phyloP scores from a whole-genome alignment of 2,888 invertebrate genomes.

The Glaucopsyche alexis region DNA sequence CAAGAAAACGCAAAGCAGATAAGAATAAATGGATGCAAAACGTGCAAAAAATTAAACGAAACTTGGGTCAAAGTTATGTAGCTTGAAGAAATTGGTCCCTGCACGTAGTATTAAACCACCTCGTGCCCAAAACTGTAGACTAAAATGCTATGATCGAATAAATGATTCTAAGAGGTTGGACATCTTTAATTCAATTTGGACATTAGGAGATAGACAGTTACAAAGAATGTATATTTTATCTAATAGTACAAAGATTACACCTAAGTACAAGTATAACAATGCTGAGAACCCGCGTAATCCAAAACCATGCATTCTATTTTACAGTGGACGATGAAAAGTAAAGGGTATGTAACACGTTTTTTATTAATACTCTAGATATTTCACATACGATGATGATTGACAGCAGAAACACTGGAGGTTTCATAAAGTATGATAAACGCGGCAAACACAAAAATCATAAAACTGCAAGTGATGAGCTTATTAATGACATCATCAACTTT shows the following conservation, averaged over 20 bases:
- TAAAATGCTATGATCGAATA: too few species aligned
- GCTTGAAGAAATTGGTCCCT: too few species aligned
- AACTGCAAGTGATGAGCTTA: not conserved
- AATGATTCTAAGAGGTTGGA: too few species aligned
- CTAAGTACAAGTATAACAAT: conserved; percentile 10
- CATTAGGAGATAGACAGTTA: not conserved
- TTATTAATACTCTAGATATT: conserved; percentile 5
- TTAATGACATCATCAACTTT: conserved; percentile 4
- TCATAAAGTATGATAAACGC: conserved; percentile 5
- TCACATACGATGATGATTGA: conserved; percentile 27
- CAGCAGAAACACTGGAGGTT: conserved; percentile 18
- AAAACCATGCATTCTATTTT: conserved; percentile 21
- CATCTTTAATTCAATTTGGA: too few species aligned
- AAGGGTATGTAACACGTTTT: conserved; percentile 11
- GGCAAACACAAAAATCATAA: conserved; percentile 23
- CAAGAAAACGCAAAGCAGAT: too few species aligned
- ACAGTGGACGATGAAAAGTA: not conserved
- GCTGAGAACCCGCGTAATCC: not conserved
- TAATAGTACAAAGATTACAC: not conserved
- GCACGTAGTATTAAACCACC: too few species aligned
- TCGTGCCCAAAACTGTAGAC: too few species aligned
- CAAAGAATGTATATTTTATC: conserved; percentile 20
- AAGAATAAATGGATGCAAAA: too few species aligned
- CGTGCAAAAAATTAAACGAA: too few species aligned
- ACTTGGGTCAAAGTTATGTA: too few species aligned